Evolutionary conservation across 2,888 invertebrate genomes (phyloP).

Genomic region (Hipparchia sbordonii): DNA sequence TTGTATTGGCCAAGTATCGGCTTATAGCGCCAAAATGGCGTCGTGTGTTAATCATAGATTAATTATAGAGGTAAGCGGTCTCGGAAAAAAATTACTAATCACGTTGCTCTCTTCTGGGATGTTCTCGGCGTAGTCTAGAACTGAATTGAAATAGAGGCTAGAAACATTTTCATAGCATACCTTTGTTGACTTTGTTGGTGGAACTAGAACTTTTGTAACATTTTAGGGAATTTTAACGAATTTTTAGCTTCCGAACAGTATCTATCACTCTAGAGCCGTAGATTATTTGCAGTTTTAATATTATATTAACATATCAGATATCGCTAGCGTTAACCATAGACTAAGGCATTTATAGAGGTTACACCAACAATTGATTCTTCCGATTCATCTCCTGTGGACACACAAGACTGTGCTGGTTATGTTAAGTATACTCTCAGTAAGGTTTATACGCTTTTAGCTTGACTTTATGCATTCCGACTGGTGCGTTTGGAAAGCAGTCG

Average conservation of each 20-base stretch:
- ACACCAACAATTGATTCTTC: constrained; percentile 21
- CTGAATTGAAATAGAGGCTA: constrained; percentile 1
- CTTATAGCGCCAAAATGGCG: no score
- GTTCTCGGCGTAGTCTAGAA: no score
- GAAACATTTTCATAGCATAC: constrained; percentile 9
- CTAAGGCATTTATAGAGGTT: constrained; percentile 23
- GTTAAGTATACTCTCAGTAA: constrained; percentile 73
- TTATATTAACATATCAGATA: constrained; percentile 27
- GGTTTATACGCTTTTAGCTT: constrained; percentile 78
- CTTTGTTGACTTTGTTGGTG: constrained; percentile 20
- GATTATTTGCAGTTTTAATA: constrained; percentile 24
- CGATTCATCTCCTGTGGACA: constrained; percentile 36
- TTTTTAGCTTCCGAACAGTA: constrained; percentile 32
- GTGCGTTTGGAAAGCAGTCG: constrained; percentile 59
- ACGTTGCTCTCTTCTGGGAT: no score
- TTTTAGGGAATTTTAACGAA: constrained; percentile 20
- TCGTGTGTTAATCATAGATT: no score
- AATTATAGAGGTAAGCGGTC: no score
- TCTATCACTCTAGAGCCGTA: constrained; percentile 21
- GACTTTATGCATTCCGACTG: constrained; percentile 79
- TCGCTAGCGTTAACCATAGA: constrained; percentile 30
- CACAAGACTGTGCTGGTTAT: constrained; percentile 47
- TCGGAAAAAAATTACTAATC: no score
- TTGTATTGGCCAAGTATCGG: no score
- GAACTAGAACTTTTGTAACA: constrained; percentile 23